Evolutionary conservation across 2,888 invertebrate genomes (phyloP).

Genomic region (Sinhomidia bicolor): DNA sequence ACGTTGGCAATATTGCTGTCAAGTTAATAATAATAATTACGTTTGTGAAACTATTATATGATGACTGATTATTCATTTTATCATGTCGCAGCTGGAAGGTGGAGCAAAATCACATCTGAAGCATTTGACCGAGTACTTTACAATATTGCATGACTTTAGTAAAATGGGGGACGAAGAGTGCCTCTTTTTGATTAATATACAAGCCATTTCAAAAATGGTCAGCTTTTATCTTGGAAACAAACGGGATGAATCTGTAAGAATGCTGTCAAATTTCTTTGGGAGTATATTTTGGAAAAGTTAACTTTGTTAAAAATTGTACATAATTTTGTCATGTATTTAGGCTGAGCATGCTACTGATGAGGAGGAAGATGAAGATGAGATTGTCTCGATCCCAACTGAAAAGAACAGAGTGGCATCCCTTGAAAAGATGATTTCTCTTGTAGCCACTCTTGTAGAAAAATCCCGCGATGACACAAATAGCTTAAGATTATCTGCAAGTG

Average conservation of each 20-base stretch:
- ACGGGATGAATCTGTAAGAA: conserved; percentile 87
- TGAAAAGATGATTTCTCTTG: conserved; percentile 97
- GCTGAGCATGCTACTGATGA: conserved; percentile 87
- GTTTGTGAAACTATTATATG: too few species aligned
- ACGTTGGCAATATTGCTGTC: too few species aligned
- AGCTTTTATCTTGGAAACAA: conserved; percentile 96
- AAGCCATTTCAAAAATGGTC: conserved; percentile 94
- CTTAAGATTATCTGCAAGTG: conserved; percentile 89
- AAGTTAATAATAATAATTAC: too few species aligned
- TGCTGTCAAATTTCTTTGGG: too few species aligned
- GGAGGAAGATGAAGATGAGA: conserved; percentile 87
- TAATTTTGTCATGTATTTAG: neutral
- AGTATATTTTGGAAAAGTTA: neutral
- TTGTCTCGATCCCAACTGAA: conserved; percentile 86
- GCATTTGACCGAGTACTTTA: conserved; percentile 96
- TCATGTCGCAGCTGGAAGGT: conserved; percentile 87
- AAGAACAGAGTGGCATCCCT: conserved; percentile 94
- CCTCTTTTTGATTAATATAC: conserved; percentile 91
- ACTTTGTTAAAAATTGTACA: neutral
- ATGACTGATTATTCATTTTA: neutral
- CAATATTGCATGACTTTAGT: conserved; percentile 95
- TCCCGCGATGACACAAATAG: conserved; percentile 89
- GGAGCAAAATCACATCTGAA: conserved; percentile 93
- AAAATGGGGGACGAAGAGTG: conserved; percentile 97
- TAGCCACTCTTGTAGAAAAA: conserved; percentile 93